Conservation (phyloP, 2,797 vertebrate genomes). For the Pangasius djambal region DNA sequence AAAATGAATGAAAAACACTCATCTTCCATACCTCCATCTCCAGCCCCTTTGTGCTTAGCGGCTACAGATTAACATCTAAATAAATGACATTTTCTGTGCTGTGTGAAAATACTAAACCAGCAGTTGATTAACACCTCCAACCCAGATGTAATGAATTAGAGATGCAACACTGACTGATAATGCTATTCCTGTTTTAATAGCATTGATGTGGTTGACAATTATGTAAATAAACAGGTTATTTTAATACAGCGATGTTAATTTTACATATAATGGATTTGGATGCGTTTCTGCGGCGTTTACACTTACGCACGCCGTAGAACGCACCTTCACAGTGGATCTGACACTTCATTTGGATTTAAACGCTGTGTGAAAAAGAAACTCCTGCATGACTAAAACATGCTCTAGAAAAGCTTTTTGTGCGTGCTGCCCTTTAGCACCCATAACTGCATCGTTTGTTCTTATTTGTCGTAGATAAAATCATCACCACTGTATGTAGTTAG, state of each 20-base stretch:
- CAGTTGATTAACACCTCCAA: neutral
- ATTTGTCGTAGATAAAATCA: neutral
- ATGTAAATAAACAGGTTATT: neutral
- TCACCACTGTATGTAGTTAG: neutral
- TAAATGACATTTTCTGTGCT: neutral
- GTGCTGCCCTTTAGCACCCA: neutral
- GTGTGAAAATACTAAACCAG: neutral
- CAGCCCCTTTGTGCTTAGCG: neutral
- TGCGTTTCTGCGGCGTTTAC: neutral
- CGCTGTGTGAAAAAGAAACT: neutral
- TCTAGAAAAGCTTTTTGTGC: neutral
- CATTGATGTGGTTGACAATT: neutral
- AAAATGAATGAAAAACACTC: neutral
- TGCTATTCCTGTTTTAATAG: neutral
- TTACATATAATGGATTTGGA: neutral
- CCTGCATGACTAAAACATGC: neutral
- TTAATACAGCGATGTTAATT: neutral
- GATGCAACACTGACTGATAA: neutral
- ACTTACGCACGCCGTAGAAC: neutral
- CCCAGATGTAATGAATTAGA: neutral
- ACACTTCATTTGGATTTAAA: neutral
- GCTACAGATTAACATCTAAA: neutral
- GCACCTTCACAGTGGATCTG: neutral
- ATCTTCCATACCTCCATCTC: neutral
- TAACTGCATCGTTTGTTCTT: neutral